Conservation (phyloP, 2,888 invertebrate genomes). For the Norana najaformis region DNA sequence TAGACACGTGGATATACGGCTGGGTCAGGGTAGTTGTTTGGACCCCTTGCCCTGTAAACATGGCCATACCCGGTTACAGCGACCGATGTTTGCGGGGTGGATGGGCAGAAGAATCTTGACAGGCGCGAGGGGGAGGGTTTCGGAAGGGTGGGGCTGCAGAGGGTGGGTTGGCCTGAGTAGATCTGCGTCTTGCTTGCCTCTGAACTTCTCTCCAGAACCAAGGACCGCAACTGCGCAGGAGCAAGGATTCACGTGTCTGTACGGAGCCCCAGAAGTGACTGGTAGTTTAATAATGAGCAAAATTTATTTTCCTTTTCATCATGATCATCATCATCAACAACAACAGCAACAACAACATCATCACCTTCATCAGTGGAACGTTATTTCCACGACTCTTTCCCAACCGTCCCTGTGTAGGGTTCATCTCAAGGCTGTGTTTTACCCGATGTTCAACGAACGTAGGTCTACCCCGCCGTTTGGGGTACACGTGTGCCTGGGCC, state of each 20-base stretch:
- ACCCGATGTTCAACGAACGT: no score
- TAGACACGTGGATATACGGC: not conserved
- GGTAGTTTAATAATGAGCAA: not conserved
- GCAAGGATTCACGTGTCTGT: not conserved
- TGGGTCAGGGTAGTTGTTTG: constrained; percentile 13
- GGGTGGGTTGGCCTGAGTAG: not conserved
- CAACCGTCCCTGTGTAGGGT: no score
- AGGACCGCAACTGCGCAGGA: not conserved
- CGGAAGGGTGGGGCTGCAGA: not conserved
- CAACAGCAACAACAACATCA: no score
- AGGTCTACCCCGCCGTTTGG: no score
- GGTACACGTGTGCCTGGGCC: no score
- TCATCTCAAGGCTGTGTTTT: no score
- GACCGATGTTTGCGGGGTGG: not conserved
- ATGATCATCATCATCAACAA: no score
- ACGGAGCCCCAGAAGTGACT: not conserved
- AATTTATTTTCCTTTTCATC: not conserved
- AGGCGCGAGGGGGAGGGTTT: no score
- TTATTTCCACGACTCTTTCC: no score
- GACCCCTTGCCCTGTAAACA: constrained; percentile 13
- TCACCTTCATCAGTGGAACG: not conserved
- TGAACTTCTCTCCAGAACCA: not conserved
- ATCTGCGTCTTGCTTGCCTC: not conserved
- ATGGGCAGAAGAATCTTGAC: not conserved
- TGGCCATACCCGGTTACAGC: not conserved